A percentile compares a stretch with the other conserved stretches of the same genome.
These are phyloP conservation scores for Azemiops feae DNA, from an alignment of 2,113 vertebrate species.

Conservation along the genomic window DNA sequence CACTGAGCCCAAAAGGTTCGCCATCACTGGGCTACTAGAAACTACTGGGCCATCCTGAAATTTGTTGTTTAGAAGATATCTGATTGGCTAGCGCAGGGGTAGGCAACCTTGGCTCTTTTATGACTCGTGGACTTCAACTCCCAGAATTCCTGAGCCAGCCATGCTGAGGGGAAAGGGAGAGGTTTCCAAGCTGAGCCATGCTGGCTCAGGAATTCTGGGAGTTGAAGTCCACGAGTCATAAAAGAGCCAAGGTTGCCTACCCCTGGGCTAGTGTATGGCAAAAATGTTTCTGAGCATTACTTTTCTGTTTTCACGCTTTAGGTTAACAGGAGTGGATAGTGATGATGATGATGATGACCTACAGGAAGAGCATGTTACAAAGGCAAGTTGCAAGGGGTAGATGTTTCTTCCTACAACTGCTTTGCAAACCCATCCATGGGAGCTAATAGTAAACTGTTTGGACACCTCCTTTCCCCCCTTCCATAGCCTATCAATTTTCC, in stretches of 20 bases:
- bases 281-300: background rate
- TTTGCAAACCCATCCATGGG: background rate
- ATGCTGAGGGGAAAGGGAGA: too few relatives aligned
- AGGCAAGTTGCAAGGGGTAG: slow-evolving; percentile 70
- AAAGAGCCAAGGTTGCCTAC: too few relatives aligned
- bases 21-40: background rate
- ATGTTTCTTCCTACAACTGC: background rate
- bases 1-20: background rate
- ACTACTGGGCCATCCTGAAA: background rate
- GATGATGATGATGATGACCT: slow-evolving; percentile 72
- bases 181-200: too few relatives aligned
- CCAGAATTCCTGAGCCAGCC: too few relatives aligned
- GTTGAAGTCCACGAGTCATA: too few relatives aligned
- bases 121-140: too few relatives aligned
- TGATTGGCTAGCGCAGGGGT: background rate
- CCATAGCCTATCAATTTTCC: background rate
- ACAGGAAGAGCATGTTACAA: slow-evolving; percentile 90
- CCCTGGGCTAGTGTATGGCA: background rate
- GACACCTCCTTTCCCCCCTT: background rate
- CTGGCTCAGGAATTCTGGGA: too few relatives aligned
- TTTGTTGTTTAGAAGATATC: background rate
- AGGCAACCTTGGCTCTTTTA: too few relatives aligned
- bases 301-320: slow-evolving; percentile 47
- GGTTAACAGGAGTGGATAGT: slow-evolving; percentile 74
- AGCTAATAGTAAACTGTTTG: too few relatives aligned